Evolutionary conservation across 2,113 vertebrate species (phyloP), one percentile per base, ranked within the genome.

Genomic region (Oryzias woworae): DNA sequence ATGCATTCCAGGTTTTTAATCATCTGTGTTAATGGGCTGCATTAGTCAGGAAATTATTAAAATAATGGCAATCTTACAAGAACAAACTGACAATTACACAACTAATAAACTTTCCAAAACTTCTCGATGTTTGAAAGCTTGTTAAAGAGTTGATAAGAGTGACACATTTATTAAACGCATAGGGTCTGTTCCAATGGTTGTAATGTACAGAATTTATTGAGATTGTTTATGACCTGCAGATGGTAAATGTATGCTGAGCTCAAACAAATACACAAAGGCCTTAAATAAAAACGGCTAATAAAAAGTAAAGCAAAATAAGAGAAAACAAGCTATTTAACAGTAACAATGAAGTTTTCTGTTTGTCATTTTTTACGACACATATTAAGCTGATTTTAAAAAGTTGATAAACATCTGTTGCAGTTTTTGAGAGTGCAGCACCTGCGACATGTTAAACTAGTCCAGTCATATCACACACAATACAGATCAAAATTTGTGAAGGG

Each of bases 181-280:
- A 65, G 83, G 65, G 68, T 85, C 84, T 86, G 89, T 85, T 89
- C 66, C 54, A 62, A 49, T 77, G 66, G 65, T 52, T 67, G 53
- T 74, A 78, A 75, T 85, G 75, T 86, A 89, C 78, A 86, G 81
- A 61, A 80, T 74, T 75, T 76, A 77, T 62, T 78, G 76, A 80
- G 73, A 47, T 70, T 61, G 58, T 53, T 64, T 48, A 75, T 53
- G 56, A 28, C 7, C 26, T 28, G 5, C 26, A 28, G 5, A 36
- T 10, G 10, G 36, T 36, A 2, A 10, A 36, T 12, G 36, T 12
- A 36, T 12, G 36, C 12, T 36, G 2, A 3, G 36, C 36, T 36
- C 36, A 75, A 42, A 80, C 71, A 80, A 4, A 71, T 59, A 62
- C 1, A 6, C 55, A 59, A 58, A 62, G 47, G 47, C 20, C 53